These are phyloP conservation scores for Leptopilina myrica DNA, from an alignment of 2,888 invertebrate species.

Conservation along the genomic window DNA sequence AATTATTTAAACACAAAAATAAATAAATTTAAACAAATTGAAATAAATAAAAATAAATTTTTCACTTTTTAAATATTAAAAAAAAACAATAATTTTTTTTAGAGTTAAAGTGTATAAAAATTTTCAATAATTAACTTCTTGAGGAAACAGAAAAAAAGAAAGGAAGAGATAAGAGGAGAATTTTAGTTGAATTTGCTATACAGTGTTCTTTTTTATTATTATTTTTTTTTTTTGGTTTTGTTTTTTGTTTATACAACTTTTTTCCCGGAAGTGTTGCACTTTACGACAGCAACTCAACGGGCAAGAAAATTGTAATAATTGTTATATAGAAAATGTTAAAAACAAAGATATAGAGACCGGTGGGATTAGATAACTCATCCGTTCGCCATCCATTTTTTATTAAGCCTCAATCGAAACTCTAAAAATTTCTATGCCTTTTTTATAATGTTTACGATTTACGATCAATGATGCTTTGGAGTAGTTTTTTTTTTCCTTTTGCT, in stretches of 20 bases:
- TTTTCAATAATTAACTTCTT: no score
- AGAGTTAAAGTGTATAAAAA: no score
- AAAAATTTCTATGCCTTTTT: slow-evolving; percentile 14
- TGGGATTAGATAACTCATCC: slow-evolving; percentile 68
- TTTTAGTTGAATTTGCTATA: no score
- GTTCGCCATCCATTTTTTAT: slow-evolving; percentile 65
- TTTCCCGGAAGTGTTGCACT: slow-evolving; percentile 11
- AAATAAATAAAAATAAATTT: no score
- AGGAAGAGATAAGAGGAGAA: no score
- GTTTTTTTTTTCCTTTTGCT: slow-evolving; percentile 40
- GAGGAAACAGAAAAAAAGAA: no score
- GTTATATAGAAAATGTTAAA: slow-evolving; percentile 8
- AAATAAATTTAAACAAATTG: no score
- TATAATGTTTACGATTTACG: slow-evolving; percentile 22
- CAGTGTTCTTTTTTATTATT: no score
- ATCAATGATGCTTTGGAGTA: slow-evolving; percentile 11
- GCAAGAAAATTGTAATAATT: slow-evolving; percentile 24
- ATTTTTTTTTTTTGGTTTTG: no score
- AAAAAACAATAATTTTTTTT: no score
- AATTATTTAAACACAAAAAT: no score
- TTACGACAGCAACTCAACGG: neutral
- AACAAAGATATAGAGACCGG: slow-evolving; percentile 55
- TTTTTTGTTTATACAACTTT: slow-evolving; percentile 8
- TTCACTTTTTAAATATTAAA: no score
- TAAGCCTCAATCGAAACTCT: slow-evolving; percentile 53